A percentile compares a stretch with the other conserved stretches of the same genome.
Conservation (phyloP, 2,113 vertebrate genomes). For the Panurus biarmicus region DNA sequence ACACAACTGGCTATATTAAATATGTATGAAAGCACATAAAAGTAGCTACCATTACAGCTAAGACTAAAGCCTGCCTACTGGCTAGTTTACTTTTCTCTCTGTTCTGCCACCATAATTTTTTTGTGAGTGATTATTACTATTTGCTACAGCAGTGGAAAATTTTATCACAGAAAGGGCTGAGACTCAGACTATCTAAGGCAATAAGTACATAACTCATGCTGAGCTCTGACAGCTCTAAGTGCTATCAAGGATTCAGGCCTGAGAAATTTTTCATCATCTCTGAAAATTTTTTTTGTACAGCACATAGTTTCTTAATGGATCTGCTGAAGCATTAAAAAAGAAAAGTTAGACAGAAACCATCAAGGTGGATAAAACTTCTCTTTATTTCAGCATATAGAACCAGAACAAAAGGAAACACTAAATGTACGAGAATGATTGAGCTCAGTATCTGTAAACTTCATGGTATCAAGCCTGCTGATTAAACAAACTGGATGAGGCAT, state of each 20-base stretch:
- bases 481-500: background rate
- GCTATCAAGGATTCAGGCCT: background rate
- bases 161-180: background rate
- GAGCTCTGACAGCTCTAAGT: background rate
- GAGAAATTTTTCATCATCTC: background rate
- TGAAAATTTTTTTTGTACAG: background rate
- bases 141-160: background rate
- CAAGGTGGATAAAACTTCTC: background rate
- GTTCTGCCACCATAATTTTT: background rate
- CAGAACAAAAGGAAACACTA: background rate
- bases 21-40: background rate
- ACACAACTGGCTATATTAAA: background rate
- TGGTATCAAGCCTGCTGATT: background rate
- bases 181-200: background rate
- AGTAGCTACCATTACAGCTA: background rate
- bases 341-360: background rate
- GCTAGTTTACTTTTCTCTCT: background rate
- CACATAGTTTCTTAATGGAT: background rate
- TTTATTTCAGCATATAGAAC: background rate
- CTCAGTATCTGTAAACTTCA: background rate
- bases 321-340: background rate
- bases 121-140: background rate
- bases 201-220: background rate
- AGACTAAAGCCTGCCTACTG: background rate
- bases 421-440: accelerated